A percentile compares a stretch with the other conserved stretches of the same genome.
phyloP scores from a whole-genome alignment of 1,140 invertebrate genomes.

The Sminthurinus signatus region DNA sequence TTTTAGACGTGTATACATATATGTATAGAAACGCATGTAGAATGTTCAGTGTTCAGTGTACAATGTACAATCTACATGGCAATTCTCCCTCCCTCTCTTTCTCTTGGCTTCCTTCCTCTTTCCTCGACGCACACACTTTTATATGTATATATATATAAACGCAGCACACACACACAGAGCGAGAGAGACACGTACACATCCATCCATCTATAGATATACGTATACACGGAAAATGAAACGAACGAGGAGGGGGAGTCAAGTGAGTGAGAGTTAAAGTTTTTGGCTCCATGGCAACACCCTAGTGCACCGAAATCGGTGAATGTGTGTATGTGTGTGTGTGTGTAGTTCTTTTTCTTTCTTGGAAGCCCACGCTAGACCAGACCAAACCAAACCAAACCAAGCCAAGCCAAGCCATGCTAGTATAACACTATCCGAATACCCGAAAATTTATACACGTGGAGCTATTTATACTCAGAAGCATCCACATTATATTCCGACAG shows the following conservation, averaged over 20 bases:
- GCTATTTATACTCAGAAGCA: conserved; percentile 18
- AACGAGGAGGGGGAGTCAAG: conserved; percentile 14
- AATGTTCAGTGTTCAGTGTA: too few species aligned
- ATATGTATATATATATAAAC: too few species aligned
- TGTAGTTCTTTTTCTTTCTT: conserved; percentile 5
- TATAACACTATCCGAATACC: conserved; percentile 4
- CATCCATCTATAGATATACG: too few species aligned
- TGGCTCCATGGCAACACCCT: conserved; percentile 16
- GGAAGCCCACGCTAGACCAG: background rate
- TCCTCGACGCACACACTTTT: too few species aligned
- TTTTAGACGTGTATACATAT: too few species aligned
- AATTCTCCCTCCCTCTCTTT: too few species aligned
- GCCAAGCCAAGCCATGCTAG: background rate
- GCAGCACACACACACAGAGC: background rate
- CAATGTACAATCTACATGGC: too few species aligned
- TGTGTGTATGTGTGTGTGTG: background rate
- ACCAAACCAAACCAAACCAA: background rate
- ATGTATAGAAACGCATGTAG: too few species aligned
- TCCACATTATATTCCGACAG: conserved; percentile 1
- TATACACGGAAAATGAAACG: too few species aligned
- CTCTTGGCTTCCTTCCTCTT: too few species aligned
- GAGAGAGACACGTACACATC: background rate
- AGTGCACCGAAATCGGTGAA: conserved; percentile 6
- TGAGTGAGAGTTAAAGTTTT: conserved; percentile 17
- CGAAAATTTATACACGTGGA: conserved; percentile 19